Evolutionary conservation across 2,797 vertebrate species (phyloP).

Genomic region (Spea hammondii): DNA sequence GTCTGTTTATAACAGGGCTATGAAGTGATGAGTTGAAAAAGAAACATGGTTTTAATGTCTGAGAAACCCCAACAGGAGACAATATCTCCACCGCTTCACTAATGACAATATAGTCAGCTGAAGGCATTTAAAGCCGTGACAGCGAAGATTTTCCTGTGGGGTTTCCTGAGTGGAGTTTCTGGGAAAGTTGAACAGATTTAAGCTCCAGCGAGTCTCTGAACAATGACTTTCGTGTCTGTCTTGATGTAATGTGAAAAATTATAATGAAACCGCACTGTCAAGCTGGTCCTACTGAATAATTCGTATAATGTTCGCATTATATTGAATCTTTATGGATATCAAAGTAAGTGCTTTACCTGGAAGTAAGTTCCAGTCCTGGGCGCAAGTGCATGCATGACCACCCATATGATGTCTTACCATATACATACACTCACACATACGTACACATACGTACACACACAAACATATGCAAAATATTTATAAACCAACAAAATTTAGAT

Average conservation of each 20-base stretch:
- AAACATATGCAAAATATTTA: too few species aligned
- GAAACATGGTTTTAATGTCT: conserved; percentile 1
- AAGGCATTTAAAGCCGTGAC: conserved; percentile 33
- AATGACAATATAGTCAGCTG: conserved; percentile 36
- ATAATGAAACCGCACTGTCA: background rate
- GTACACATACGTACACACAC: too few species aligned
- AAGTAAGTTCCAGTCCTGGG: too few species aligned
- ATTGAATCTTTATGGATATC: background rate
- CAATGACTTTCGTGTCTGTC: background rate
- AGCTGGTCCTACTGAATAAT: background rate
- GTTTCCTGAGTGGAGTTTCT: conserved; percentile 22
- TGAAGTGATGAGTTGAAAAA: conserved; percentile 14
- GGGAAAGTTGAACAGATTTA: conserved; percentile 14
- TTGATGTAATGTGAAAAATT: conserved; percentile 2
- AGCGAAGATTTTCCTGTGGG: conserved; percentile 22
- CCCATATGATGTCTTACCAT: too few species aligned
- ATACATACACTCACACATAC: too few species aligned
- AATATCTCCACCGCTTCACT: conserved; percentile 14
- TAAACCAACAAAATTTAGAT: too few species aligned
- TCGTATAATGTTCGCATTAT: background rate
- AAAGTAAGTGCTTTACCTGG: background rate
- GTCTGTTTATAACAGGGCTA: conserved; percentile 13
- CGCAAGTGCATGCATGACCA: too few species aligned
- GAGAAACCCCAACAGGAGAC: conserved; percentile 13
- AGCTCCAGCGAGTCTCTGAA: conserved; percentile 1